A percentile compares a stretch with the other conserved stretches of the same genome.
phyloP scores from a whole-genome alignment of 1,140 invertebrate genomes.

The Pseudomyrmex gracilis region DNA sequence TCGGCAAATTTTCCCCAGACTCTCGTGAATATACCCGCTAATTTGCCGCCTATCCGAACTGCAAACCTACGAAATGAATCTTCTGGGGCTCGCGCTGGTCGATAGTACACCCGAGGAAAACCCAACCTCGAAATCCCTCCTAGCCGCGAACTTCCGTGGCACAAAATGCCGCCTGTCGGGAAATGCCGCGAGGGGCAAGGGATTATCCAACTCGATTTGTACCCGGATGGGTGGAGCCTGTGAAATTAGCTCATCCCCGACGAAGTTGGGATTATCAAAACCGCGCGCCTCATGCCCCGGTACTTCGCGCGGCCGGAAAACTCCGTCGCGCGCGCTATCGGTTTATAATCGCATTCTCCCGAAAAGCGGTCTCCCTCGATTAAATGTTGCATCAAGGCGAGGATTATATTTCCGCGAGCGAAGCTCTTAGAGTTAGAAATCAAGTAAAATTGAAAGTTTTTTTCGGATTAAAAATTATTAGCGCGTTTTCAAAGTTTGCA shows the following conservation, averaged over 20 bases:
- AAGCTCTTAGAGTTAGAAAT: not conserved
- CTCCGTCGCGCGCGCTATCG: not conserved
- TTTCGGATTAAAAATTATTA: not conserved
- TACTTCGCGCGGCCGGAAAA: not conserved
- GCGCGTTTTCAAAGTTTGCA: not conserved
- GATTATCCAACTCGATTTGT: slow-evolving; percentile 47
- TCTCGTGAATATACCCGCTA: not conserved
- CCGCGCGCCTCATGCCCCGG: not conserved
- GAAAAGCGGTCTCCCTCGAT: not conserved
- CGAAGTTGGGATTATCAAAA: slow-evolving; percentile 52
- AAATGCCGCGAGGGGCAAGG: not conserved
- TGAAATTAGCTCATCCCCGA: slow-evolving; percentile 44
- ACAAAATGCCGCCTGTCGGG: slow-evolving; percentile 31
- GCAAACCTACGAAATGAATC: slow-evolving; percentile 33
- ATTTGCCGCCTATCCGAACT: slow-evolving; percentile 13
- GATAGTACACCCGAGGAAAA: not conserved
- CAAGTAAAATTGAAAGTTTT: not conserved
- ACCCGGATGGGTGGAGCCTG: slow-evolving; percentile 11
- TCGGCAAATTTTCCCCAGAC: not conserved
- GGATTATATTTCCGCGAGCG: not conserved
- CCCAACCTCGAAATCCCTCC: slow-evolving; percentile 3
- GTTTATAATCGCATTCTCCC: not conserved
- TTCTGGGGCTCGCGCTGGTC: not conserved
- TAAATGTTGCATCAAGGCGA: too few relatives aligned
- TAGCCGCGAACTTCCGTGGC: slow-evolving; percentile 19